A percentile compares a stretch with the other conserved stretches of the same genome.
phyloP scores from a whole-genome alignment of 2,113 vertebrate species.

The Myotis yumanensis region DNA sequence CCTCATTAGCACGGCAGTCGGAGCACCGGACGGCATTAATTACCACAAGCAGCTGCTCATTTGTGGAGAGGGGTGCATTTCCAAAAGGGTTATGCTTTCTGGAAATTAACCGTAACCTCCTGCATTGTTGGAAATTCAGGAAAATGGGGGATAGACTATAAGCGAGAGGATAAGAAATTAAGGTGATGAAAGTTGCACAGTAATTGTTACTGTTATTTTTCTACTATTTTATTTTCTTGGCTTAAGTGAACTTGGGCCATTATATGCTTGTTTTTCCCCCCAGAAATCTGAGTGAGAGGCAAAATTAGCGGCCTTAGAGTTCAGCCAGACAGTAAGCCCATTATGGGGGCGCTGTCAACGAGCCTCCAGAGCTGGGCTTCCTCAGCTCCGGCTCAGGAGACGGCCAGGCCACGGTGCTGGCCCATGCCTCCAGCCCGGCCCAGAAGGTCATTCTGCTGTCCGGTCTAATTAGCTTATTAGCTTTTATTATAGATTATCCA shows the following conservation, averaged over 20 bases:
- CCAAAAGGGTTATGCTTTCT: constrained; percentile 70
- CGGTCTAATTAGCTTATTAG: too few relatives aligned
- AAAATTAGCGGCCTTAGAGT: constrained; percentile 79
- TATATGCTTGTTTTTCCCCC: constrained; percentile 58
- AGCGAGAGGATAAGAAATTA: constrained; percentile 17
- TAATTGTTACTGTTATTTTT: constrained; percentile 76
- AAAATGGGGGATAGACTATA: background rate
- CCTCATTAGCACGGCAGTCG: constrained; percentile 82
- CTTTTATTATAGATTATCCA: too few relatives aligned
- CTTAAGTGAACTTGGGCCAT: constrained; percentile 69
- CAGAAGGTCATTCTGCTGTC: too few relatives aligned
- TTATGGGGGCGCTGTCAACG: constrained; percentile 60
- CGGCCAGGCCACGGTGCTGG: accelerated
- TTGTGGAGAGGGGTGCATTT: constrained; percentile 68
- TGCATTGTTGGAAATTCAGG: constrained; percentile 67
- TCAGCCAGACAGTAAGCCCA: constrained; percentile 68
- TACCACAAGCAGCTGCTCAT: constrained; percentile 80
- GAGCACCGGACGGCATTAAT: constrained; percentile 81
- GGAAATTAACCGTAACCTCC: constrained; percentile 78
- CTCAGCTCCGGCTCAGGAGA: background rate
- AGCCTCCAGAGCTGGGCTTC: background rate
- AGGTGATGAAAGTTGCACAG: constrained; percentile 63
- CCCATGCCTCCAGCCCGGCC: accelerated
- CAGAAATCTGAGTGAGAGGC: constrained; percentile 73
- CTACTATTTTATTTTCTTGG: constrained; percentile 70